A percentile compares a stretch with the other conserved stretches of the same genome.
phyloP scores from a whole-genome alignment of 2,113 vertebrate genomes.

The Rhea americana region DNA sequence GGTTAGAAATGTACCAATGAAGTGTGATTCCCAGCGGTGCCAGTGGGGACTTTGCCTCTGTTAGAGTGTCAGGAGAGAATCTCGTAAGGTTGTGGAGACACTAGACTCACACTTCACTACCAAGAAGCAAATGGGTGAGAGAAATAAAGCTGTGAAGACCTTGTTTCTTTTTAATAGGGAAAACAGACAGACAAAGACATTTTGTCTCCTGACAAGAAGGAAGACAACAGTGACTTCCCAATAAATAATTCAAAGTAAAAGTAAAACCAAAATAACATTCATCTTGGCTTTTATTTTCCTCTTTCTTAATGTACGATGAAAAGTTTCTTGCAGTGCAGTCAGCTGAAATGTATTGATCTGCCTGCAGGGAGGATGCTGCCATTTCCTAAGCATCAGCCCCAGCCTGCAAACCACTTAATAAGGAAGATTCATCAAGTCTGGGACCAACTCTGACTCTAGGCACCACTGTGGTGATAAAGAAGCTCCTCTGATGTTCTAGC shows the following conservation, averaged over 20 bases:
- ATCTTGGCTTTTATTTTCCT: conserved; percentile 61
- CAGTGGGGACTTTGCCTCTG: background rate
- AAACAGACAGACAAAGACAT: conserved; percentile 25
- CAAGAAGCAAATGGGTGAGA: background rate
- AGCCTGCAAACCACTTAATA: background rate
- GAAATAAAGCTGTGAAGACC: background rate
- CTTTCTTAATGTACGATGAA: conserved; percentile 36
- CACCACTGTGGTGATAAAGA: background rate
- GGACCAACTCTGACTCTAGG: background rate
- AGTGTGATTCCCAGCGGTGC: background rate
- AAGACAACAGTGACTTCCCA: conserved; percentile 38
- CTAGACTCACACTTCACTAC: background rate
- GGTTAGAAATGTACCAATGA: background rate
- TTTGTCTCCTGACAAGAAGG: background rate
- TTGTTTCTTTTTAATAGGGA: background rate
- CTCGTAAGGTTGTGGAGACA: background rate
- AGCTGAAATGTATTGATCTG: conserved; percentile 50
- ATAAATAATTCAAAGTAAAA: conserved; percentile 69
- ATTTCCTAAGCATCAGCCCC: conserved; percentile 14
- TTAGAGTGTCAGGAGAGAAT: background rate
- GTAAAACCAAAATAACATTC: conserved; percentile 51
- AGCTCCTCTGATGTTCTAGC: background rate
- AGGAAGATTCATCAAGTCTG: background rate
- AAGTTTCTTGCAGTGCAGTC: conserved; percentile 53
- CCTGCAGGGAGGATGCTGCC: conserved; percentile 26